A percentile compares a stretch with the other conserved stretches of the same genome.
Conservation (phyloP, 2,113 vertebrate species). For the Donacobius atricapilla region DNA sequence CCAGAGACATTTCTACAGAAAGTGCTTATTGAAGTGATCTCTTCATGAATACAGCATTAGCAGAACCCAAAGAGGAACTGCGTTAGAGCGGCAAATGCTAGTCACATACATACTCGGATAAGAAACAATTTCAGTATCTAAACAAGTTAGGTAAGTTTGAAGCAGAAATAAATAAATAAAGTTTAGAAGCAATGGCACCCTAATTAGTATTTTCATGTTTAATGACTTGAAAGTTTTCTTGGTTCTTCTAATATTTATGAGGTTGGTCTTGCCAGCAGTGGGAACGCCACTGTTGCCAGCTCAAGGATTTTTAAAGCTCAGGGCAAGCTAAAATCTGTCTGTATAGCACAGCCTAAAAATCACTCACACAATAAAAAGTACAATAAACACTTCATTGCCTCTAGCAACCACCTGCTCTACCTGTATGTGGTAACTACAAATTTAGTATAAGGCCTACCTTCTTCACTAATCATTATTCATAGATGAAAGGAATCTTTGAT, state of each 20-base stretch:
- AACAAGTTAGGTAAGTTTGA: neutral
- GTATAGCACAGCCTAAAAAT: neutral
- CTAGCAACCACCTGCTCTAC: constrained; percentile 23
- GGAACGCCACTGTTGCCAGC: neutral
- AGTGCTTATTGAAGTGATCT: neutral
- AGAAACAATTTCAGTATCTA: neutral
- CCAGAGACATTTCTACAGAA: neutral
- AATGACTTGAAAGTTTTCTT: neutral
- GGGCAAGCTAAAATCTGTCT: neutral
- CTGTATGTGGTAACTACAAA: neutral
- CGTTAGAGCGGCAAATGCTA: neutral
- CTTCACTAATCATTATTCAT: neutral
- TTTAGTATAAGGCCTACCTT: neutral
- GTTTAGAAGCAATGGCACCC: neutral
- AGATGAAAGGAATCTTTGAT: neutral
- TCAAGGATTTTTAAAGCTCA: constrained; percentile 2
- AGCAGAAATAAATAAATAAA: neutral
- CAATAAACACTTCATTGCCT: neutral
- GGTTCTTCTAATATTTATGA: neutral
- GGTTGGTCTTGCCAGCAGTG: neutral
- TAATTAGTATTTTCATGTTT: neutral
- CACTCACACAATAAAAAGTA: neutral
- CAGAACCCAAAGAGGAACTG: neutral
- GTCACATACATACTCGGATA: neutral
- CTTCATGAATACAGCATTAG: neutral